phyloP scores from a whole-genome alignment of 2,888 invertebrate species.

The Hoplodrina blanda region DNA sequence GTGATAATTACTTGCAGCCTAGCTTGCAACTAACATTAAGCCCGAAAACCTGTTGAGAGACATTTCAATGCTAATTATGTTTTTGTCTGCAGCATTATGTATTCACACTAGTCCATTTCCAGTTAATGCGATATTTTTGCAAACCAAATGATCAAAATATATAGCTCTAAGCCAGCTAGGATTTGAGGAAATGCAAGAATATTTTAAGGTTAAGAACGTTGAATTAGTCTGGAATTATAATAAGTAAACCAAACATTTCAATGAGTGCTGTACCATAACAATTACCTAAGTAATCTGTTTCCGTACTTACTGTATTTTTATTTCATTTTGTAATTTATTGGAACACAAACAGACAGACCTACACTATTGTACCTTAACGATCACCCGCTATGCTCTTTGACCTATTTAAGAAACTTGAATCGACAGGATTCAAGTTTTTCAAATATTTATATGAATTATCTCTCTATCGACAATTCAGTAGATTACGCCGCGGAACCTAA shows the following conservation, averaged over 20 bases:
- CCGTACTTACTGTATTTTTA: too few species aligned
- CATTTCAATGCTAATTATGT: slow-evolving; percentile 38
- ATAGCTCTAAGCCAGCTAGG: background rate
- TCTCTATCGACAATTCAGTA: slow-evolving; percentile 13
- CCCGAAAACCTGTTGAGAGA: slow-evolving; percentile 12
- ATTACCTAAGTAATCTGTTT: too few species aligned
- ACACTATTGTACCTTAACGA: background rate
- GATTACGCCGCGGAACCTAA: background rate
- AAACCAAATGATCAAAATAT: slow-evolving; percentile 7
- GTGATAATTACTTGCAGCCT: background rate
- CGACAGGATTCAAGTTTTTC: too few species aligned
- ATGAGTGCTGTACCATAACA: background rate
- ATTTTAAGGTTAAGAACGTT: background rate
- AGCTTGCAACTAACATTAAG: slow-evolving; percentile 14
- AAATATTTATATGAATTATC: too few species aligned
- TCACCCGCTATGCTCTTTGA: background rate
- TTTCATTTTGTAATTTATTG: background rate
- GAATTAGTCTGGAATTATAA: background rate
- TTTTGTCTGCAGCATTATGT: slow-evolving; percentile 30
- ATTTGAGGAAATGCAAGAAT: background rate
- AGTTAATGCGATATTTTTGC: slow-evolving; percentile 4
- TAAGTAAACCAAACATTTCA: too few species aligned
- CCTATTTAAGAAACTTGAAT: slow-evolving; percentile 34
- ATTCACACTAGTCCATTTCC: background rate
- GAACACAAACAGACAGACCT: slow-evolving; percentile 1